A percentile compares a stretch with the other conserved stretches of the same genome.
These are phyloP conservation scores for Nyctalus aviator DNA, from an alignment of 2,797 vertebrate genomes.

Conservation along the genomic window DNA sequence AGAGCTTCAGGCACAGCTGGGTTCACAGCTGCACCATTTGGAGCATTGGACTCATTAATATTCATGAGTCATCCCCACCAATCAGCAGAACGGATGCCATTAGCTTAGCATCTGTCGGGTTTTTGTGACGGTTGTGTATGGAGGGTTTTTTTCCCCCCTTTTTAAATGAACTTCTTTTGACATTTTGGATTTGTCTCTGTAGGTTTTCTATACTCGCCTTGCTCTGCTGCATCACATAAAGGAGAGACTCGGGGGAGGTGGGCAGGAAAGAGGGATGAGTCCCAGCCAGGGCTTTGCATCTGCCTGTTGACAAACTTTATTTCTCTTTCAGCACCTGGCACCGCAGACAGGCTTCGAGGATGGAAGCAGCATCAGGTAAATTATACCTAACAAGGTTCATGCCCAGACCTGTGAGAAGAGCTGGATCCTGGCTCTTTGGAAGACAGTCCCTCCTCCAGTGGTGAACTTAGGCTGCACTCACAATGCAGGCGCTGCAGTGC, in stretches of 20 bases:
- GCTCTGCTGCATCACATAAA: conserved; percentile 62
- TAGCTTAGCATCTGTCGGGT: conserved; percentile 86
- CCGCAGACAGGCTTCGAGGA: conserved; percentile 65
- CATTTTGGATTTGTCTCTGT: conserved; percentile 83
- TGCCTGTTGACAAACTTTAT: conserved; percentile 83
- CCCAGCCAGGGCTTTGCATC: conserved; percentile 73
- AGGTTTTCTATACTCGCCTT: conserved; percentile 72
- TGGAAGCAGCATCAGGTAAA: conserved; percentile 79
- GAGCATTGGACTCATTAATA: conserved; percentile 85
- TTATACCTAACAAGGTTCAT: conserved; percentile 82
- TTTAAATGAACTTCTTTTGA: conserved; percentile 87
- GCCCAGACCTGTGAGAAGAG: conserved; percentile 36
- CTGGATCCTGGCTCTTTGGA: neutral
- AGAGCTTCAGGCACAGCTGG: conserved; percentile 87
- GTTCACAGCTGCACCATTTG: conserved; percentile 88
- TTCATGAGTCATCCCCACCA: conserved; percentile 85
- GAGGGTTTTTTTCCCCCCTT: conserved; percentile 68
- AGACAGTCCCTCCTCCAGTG: conserved; percentile 9
- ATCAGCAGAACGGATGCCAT: conserved; percentile 81
- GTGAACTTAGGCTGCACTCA: conserved; percentile 12
- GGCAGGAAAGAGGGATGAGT: conserved; percentile 63
- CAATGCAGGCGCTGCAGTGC: neutral
- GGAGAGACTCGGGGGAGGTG: conserved; percentile 70
- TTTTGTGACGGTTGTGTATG: conserved; percentile 81
- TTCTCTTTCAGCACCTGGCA: conserved; percentile 83